Percentiles rank a stretch among this genome's conserved stretches.
phyloP scores from a whole-genome alignment of 2,113 vertebrate species.

The Orcinus orca region DNA sequence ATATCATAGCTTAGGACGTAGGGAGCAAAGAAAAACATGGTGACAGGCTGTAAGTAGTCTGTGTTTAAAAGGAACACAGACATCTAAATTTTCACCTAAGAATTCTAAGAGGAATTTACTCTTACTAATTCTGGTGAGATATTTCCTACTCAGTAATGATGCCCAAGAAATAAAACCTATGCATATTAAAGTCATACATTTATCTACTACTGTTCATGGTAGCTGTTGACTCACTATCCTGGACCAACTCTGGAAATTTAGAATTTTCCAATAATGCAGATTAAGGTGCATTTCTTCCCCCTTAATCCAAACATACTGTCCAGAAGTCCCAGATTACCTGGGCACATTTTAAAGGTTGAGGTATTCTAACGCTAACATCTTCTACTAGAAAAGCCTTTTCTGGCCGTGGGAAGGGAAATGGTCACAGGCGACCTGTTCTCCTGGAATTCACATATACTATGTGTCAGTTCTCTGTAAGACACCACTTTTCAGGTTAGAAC shows the following conservation, averaged over 20 bases:
- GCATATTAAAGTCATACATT: neutral
- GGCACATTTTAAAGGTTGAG: neutral
- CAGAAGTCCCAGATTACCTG: neutral
- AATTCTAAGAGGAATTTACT: neutral
- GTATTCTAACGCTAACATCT: neutral
- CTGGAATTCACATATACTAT: neutral
- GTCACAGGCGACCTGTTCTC: neutral
- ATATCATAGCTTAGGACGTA: neutral
- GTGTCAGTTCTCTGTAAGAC: neutral
- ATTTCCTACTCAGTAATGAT: neutral
- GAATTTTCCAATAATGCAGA: neutral
- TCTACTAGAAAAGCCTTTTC: neutral
- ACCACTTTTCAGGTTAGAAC: neutral
- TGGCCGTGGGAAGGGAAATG: accelerated
- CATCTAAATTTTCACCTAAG: neutral
- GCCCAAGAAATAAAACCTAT: neutral
- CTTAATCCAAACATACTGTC: neutral
- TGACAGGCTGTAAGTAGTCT: neutral
- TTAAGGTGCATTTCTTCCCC: neutral
- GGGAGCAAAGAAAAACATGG: neutral
- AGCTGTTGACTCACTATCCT: neutral
- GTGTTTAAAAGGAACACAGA: neutral
- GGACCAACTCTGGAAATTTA: neutral
- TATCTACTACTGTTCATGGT: neutral
- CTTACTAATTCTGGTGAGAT: neutral